These are phyloP conservation scores for Marronus borbonicus DNA, from an alignment of 2,888 invertebrate species.

Conservation along the genomic window DNA sequence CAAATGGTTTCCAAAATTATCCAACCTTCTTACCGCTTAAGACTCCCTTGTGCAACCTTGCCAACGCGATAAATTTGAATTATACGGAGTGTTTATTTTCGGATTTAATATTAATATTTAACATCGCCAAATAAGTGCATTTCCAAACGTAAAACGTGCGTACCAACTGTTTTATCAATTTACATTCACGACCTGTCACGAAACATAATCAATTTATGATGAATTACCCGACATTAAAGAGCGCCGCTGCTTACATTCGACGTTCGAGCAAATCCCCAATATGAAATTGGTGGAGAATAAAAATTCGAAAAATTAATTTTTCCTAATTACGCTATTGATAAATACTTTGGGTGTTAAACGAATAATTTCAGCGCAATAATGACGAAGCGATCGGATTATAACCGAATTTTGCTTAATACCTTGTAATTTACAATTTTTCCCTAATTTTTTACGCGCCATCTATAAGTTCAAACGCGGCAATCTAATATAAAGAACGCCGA, in stretches of 20 bases:
- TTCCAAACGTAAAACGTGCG: not conserved
- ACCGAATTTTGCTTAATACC: constrained; percentile 8
- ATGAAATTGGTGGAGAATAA: not conserved
- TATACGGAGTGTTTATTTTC: no score
- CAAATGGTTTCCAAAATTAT: no score
- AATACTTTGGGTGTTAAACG: not conserved
- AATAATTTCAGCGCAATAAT: not conserved
- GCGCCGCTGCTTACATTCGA: not conserved
- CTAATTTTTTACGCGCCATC: not conserved
- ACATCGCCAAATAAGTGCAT: not conserved
- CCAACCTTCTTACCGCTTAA: no score
- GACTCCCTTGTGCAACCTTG: no score
- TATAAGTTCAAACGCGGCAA: constrained; percentile 4
- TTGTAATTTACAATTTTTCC: constrained; percentile 11
- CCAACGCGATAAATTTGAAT: no score
- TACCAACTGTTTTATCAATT: constrained; percentile 1
- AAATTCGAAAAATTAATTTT: not conserved
- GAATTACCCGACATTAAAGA: constrained; percentile 6
- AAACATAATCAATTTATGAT: constrained; percentile 4
- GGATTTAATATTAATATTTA: no score
- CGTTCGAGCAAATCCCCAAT: not conserved
- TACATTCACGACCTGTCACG: constrained; percentile 9
- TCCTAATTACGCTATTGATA: not conserved
- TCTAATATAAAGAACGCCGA: not conserved
- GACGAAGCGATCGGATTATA: not conserved